These are phyloP conservation scores for Leptinotarsa rubiginosa DNA, from an alignment of 2,888 invertebrate genomes.

Conservation along the genomic window DNA sequence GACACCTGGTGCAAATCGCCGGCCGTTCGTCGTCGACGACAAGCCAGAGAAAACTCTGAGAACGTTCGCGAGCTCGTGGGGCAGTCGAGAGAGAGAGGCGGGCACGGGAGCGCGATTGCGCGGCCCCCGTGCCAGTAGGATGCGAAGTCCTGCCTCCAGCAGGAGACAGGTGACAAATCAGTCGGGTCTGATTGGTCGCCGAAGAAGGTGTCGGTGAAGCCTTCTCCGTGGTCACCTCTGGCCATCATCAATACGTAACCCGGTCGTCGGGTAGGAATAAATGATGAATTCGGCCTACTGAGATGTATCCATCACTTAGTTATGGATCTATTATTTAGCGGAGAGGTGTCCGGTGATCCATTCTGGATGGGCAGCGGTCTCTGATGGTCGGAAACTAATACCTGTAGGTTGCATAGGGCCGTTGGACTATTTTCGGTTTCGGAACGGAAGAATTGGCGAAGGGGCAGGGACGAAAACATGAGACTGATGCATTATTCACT, in stretches of 20 bases:
- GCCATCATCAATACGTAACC: constrained; percentile 54
- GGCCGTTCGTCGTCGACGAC: constrained; percentile 47
- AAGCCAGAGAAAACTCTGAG: neutral
- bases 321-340: constrained; percentile 36
- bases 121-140: constrained; percentile 61
- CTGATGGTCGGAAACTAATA: neutral
- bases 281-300: constrained; percentile 61
- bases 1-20: constrained; percentile 17
- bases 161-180: constrained; percentile 65
- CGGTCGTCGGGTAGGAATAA: constrained; percentile 51
- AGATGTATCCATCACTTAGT: constrained; percentile 62
- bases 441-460: constrained; percentile 4
- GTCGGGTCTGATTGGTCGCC: constrained; percentile 61
- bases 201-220: constrained; percentile 57
- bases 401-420: no score
- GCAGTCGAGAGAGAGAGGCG: constrained; percentile 59
- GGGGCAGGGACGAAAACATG: neutral
- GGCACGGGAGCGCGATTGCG: constrained; percentile 61
- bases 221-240: constrained; percentile 60
- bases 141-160: constrained; percentile 62
- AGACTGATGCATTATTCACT: neutral
- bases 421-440: neutral
- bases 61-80: constrained; percentile 25
- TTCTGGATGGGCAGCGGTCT: constrained; percentile 6
- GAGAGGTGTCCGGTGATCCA: constrained; percentile 17